Conservation (phyloP, 2,113 vertebrate genomes). For the Pimephales promelas region DNA sequence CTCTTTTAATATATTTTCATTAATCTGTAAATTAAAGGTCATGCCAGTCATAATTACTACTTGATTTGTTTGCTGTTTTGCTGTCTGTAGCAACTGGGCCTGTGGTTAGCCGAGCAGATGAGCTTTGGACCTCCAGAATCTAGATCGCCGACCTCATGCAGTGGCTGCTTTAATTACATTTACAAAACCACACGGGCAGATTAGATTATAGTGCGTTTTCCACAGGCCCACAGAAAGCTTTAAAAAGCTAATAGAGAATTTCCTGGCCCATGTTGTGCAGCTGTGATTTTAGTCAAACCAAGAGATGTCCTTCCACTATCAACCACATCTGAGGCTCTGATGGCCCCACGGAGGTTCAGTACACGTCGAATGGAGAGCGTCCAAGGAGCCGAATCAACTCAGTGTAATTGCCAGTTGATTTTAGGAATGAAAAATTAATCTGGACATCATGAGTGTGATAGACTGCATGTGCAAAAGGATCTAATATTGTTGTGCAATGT, state of each 20-base stretch:
- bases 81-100: slow-evolving; percentile 51
- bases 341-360: slow-evolving; percentile 56
- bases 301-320: slow-evolving; percentile 62
- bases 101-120: slow-evolving; percentile 36
- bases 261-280: slow-evolving; percentile 58
- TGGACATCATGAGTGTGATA: slow-evolving; percentile 54
- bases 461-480: slow-evolving; percentile 47
- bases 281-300: slow-evolving; percentile 61
- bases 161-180: slow-evolving; percentile 55
- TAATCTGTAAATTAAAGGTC: slow-evolving; percentile 53
- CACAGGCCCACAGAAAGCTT: slow-evolving; percentile 56
- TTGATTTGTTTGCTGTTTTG: slow-evolving; percentile 54
- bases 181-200: slow-evolving; percentile 57
- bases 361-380: slow-evolving; percentile 37
- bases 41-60: slow-evolving; percentile 46
- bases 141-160: slow-evolving; percentile 50
- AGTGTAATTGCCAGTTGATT: slow-evolving; percentile 67
- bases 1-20: slow-evolving; percentile 48
- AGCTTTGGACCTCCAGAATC: slow-evolving; percentile 48
- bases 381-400: slow-evolving; percentile 53
- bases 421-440: slow-evolving; percentile 58
- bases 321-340: slow-evolving; percentile 64
- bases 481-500: slow-evolving; percentile 20
- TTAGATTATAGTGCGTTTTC: slow-evolving; percentile 49
- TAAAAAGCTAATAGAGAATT: slow-evolving; percentile 65